These are phyloP conservation scores for Drosophila niveifrons DNA, from an alignment of 2,888 invertebrate species.

Conservation along the genomic window DNA sequence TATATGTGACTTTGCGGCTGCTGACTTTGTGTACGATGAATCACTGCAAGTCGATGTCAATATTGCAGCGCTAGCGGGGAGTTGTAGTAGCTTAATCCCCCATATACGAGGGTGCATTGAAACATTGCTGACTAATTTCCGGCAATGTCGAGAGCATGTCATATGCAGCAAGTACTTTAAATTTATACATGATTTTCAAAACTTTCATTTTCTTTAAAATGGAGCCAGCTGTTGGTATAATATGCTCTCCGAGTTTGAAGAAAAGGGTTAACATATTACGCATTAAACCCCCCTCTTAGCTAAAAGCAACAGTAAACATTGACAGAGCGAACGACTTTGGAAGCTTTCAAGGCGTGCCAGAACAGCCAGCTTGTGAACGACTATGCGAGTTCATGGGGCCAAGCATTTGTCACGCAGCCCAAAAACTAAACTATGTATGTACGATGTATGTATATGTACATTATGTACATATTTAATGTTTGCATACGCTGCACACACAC, in stretches of 20 bases:
- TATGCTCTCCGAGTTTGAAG: background rate
- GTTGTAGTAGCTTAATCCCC: conserved; percentile 28
- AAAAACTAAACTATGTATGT: conserved; percentile 20
- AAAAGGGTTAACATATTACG: background rate
- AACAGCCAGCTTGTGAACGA: conserved; percentile 46
- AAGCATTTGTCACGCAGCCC: conserved; percentile 21
- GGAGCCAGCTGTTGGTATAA: background rate
- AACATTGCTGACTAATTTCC: conserved; percentile 9
- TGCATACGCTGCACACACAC: conserved; percentile 7
- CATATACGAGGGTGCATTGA: conserved; percentile 30
- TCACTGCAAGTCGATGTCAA: conserved; percentile 42
- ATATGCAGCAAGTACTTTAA: background rate
- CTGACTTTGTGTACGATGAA: conserved; percentile 42
- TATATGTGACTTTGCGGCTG: conserved; percentile 12
- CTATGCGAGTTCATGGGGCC: conserved; percentile 20
- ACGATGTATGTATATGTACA: conserved; percentile 1
- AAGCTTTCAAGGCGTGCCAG: conserved; percentile 48
- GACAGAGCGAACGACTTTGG: conserved; percentile 31
- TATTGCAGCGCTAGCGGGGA: conserved; percentile 25
- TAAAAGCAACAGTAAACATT: conserved; percentile 23
- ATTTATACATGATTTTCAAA: background rate
- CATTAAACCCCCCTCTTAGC: conserved; percentile 26
- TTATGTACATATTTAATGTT: background rate
- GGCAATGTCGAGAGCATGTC: background rate
- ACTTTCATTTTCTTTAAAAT: background rate